A percentile compares a stretch with the other conserved stretches of the same genome.
These are phyloP conservation scores for Ennomos quercinarius DNA, from an alignment of 2,888 invertebrate genomes.

Conservation along the genomic window DNA sequence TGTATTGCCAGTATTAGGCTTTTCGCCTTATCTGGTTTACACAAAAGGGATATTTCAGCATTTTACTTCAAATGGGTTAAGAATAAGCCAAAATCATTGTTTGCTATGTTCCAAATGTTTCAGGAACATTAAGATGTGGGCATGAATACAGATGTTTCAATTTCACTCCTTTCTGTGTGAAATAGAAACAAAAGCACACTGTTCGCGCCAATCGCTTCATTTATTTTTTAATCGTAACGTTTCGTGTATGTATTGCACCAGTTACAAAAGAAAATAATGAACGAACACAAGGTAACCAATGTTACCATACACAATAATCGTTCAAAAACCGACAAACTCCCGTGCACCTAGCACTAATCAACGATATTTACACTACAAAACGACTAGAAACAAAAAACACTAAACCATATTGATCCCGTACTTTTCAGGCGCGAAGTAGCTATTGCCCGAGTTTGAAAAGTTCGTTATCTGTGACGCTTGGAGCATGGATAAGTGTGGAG, in stretches of 20 bases:
- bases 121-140: background rate
- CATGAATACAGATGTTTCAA: background rate
- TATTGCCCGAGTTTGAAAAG: slow-evolving; percentile 81
- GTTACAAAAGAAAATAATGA: background rate
- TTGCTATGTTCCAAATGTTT: slow-evolving; percentile 1
- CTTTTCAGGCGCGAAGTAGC: slow-evolving; percentile 82
- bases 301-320: slow-evolving; percentile 1
- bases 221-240: background rate
- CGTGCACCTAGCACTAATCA: slow-evolving; percentile 31
- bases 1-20: too few relatives aligned
- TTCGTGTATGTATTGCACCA: background rate
- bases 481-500: slow-evolving; percentile 78
- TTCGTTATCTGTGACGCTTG: slow-evolving; percentile 82
- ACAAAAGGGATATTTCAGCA: too few relatives aligned
- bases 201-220: slow-evolving; percentile 7
- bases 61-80: slow-evolving; percentile 4
- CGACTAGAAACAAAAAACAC: slow-evolving; percentile 55
- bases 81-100: slow-evolving; percentile 19
- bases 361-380: slow-evolving; percentile 36
- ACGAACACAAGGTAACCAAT: background rate
- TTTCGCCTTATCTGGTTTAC: too few relatives aligned
- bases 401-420: slow-evolving; percentile 85
- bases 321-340: slow-evolving; percentile 39
- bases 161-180: background rate
- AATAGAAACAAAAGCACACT: background rate